Percentiles rank a stretch among this genome's conserved stretches.
Conservation (phyloP, 2,113 vertebrate species). For the Vombatus ursinus region DNA sequence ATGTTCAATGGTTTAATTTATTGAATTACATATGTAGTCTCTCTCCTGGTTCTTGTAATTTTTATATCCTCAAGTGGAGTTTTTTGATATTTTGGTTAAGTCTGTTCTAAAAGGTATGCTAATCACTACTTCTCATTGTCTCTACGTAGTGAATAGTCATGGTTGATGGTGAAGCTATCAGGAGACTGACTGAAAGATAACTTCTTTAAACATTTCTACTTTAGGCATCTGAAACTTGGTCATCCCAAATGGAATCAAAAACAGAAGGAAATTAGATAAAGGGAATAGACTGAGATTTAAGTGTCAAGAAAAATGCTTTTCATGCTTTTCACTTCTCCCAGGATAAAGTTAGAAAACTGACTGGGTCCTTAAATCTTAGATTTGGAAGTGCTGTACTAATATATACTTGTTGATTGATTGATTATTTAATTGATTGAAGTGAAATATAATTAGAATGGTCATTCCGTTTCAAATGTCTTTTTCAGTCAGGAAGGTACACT, state of each 20-base stretch:
- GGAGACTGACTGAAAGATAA: slow-evolving; percentile 27
- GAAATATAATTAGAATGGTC: too few relatives aligned
- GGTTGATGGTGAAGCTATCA: not conserved
- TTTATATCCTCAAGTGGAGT: not conserved
- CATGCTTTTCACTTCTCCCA: slow-evolving; percentile 60
- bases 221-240: slow-evolving; percentile 35
- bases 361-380: slow-evolving; percentile 55
- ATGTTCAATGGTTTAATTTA: too few relatives aligned
- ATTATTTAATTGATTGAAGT: too few relatives aligned
- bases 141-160: slow-evolving; percentile 30
- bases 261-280: slow-evolving; percentile 39
- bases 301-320: slow-evolving; percentile 62
- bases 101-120: not conserved
- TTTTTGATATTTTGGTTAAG: not conserved
- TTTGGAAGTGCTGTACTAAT: slow-evolving; percentile 31
- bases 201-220: slow-evolving; percentile 30
- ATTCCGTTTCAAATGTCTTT: too few relatives aligned
- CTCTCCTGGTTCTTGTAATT: too few relatives aligned
- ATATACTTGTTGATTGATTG: not conserved
- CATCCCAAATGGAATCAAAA: slow-evolving; percentile 61
- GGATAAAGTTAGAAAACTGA: slow-evolving; percentile 33
- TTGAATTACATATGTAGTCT: too few relatives aligned
- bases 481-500: too few relatives aligned
- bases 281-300: not conserved
- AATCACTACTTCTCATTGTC: slow-evolving; percentile 36